phyloP scores from a whole-genome alignment of 92 coral and sea anemone genomes.

The Siderastrea radians region DNA sequence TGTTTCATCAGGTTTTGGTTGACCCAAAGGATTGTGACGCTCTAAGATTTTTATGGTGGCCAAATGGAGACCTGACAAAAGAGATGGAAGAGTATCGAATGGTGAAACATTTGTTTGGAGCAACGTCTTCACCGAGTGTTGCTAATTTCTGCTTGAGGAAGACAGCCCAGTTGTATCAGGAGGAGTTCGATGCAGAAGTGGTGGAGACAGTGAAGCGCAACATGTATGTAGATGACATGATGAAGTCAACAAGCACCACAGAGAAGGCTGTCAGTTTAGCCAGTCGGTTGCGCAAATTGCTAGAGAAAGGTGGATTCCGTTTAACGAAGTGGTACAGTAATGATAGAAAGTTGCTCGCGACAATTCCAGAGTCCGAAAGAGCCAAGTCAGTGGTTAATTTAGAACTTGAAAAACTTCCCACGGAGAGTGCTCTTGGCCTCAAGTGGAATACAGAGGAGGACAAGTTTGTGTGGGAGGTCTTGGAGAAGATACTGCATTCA shows the following conservation, averaged over 20 bases:
- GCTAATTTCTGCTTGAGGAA: constrained; percentile 15
- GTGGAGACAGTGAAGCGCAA: constrained; percentile 42
- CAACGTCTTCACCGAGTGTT: constrained; percentile 7
- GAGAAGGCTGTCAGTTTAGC: constrained; percentile 40
- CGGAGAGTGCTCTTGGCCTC: neutral
- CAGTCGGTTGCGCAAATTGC: constrained; percentile 38
- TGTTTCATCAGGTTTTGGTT: constrained; percentile 73
- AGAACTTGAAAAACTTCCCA: constrained; percentile 16
- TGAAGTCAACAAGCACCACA: constrained; percentile 58
- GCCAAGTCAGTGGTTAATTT: constrained; percentile 66
- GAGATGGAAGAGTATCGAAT: constrained; percentile 1
- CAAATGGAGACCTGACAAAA: constrained; percentile 44
- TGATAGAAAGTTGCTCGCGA: constrained; percentile 58
- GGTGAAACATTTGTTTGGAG: constrained; percentile 54
- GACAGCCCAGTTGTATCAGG: constrained; percentile 26
- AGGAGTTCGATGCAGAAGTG: constrained; percentile 40
- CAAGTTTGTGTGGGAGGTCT: constrained; percentile 15
- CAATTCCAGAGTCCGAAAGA: constrained; percentile 66
- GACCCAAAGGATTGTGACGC: constrained; percentile 56
- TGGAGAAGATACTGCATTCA: neutral
- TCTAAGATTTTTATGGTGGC: constrained; percentile 46
- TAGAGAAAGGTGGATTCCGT: constrained; percentile 53
- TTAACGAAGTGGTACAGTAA: constrained; percentile 46
- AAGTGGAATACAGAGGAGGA: constrained; percentile 26
- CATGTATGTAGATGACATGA: constrained; percentile 69